Evolutionary conservation across 2,113 vertebrate genomes (phyloP).

Genomic region (Gopherus flavomarginatus): DNA sequence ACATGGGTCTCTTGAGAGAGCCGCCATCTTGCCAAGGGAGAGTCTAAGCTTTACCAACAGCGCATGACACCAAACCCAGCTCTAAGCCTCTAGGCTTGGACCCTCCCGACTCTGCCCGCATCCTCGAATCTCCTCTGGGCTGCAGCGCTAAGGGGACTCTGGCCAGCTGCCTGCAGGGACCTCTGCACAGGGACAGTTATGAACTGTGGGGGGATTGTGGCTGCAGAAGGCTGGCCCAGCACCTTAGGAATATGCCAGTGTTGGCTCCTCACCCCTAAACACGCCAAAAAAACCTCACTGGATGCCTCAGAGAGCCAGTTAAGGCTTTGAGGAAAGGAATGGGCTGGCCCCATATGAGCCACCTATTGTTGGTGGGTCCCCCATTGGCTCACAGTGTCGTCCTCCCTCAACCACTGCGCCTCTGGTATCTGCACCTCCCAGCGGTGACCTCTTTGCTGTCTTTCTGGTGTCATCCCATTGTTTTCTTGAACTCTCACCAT

Average conservation of each 20-base stretch:
- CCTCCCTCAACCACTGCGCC: background rate
- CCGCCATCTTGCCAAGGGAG: background rate
- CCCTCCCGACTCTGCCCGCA: background rate
- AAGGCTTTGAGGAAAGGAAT: background rate
- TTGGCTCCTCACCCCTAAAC: background rate
- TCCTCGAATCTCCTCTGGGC: background rate
- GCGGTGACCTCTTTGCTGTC: background rate
- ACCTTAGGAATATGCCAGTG: background rate
- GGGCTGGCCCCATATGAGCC: background rate
- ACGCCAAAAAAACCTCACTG: background rate
- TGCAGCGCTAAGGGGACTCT: background rate
- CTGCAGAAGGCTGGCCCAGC: background rate
- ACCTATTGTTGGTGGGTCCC: background rate
- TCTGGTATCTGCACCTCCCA: background rate
- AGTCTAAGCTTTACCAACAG: background rate
- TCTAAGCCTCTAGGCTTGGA: background rate
- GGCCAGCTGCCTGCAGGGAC: background rate
- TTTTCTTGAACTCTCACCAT: background rate
- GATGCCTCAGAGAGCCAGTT: background rate
- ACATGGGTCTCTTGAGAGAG: background rate
- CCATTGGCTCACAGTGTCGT: background rate
- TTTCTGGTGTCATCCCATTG: background rate
- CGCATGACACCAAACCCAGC: background rate
- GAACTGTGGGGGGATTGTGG: background rate
- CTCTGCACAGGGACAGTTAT: background rate